These are phyloP conservation scores for Cotesia glomerata DNA, from an alignment of 1,140 invertebrate genomes.

Conservation along the genomic window DNA sequence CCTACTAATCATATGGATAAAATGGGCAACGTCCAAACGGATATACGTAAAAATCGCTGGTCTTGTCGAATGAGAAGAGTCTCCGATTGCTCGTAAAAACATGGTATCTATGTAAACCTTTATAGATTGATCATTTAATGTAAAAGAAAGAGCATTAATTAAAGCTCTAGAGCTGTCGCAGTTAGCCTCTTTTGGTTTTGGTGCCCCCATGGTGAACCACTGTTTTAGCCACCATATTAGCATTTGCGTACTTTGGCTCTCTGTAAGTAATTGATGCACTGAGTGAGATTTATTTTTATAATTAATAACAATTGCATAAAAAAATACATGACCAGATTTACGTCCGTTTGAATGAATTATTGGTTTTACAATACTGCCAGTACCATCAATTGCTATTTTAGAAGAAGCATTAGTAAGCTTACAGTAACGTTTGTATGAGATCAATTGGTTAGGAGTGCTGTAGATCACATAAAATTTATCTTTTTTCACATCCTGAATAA, in stretches of 20 bases:
- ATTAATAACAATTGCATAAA: conserved; percentile 23
- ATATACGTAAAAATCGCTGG: background rate
- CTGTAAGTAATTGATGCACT: conserved; percentile 18
- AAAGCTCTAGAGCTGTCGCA: conserved; percentile 21
- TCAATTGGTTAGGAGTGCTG: background rate
- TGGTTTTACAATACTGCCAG: conserved; percentile 5
- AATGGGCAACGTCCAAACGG: background rate
- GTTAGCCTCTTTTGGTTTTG: conserved; percentile 15
- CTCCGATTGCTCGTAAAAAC: background rate
- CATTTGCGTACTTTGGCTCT: conserved; percentile 13
- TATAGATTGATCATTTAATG: background rate
- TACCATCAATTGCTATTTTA: conserved; percentile 19
- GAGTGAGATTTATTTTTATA: background rate
- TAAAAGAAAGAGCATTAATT: background rate
- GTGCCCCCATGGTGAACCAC: conserved; percentile 1
- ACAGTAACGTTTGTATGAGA: background rate
- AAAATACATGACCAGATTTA: conserved; percentile 24
- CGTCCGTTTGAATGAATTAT: background rate
- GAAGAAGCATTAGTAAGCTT: background rate
- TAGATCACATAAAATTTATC: conserved; percentile 13
- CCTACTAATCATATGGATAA: background rate
- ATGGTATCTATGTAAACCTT: background rate
- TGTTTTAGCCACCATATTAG: conserved; percentile 6
- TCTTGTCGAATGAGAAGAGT: background rate
- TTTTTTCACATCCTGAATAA: background rate